Conservation (phyloP, 92 coral and sea anemone genomes). For the Porites evermanni region DNA sequence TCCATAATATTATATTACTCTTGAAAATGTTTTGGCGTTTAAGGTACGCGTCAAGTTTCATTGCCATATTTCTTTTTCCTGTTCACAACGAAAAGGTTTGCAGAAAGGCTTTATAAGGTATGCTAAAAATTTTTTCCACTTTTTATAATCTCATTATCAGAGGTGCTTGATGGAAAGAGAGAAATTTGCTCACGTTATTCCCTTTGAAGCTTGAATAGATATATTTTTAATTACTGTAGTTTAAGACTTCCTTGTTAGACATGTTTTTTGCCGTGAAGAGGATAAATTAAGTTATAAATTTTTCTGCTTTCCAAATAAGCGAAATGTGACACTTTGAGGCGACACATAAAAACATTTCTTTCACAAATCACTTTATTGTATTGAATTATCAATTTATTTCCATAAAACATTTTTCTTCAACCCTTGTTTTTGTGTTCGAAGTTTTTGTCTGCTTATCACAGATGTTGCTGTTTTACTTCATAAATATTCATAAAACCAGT, state of each 20-base stretch:
- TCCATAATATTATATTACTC: background rate
- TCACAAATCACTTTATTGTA: background rate
- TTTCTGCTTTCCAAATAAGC: background rate
- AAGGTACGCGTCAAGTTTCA: no score
- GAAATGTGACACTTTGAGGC: background rate
- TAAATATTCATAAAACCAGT: constrained; percentile 26
- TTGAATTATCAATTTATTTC: background rate
- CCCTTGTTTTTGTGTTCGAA: background rate
- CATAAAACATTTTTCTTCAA: background rate
- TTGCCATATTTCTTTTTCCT: no score
- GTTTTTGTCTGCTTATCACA: background rate
- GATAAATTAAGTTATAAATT: background rate
- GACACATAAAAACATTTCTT: background rate
- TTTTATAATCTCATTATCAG: no score
- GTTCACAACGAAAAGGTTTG: no score
- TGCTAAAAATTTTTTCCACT: no score
- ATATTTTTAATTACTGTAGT: no score
- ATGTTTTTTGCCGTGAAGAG: background rate
- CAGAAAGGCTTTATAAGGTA: no score
- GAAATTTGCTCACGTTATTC: no score
- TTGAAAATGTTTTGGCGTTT: no score
- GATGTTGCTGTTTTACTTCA: constrained; percentile 5
- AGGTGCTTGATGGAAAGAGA: no score
- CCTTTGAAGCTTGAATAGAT: no score
- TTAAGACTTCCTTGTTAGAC: background rate